phyloP scores from a whole-genome alignment of 30 jellyfish, hydroid and myxozoan genomes.

The Hydractinia echinata region DNA sequence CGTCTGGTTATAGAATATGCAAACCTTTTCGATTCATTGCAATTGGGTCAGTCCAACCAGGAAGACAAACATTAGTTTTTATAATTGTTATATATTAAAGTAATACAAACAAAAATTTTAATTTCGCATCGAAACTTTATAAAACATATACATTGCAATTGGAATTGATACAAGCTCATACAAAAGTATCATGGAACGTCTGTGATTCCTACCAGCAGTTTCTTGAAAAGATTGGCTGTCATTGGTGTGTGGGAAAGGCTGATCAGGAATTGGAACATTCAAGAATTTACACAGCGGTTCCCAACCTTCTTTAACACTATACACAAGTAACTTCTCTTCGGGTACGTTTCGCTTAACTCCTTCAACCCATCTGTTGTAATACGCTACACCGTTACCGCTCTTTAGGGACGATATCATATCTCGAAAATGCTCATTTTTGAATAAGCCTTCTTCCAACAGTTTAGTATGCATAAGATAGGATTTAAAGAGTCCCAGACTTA shows the following conservation, averaged over 20 bases:
- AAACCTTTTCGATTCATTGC: no score
- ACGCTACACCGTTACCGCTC: not conserved
- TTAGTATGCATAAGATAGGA: not conserved
- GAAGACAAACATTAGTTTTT: no score
- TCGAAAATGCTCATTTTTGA: not conserved
- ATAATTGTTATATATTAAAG: no score
- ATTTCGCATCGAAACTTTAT: no score
- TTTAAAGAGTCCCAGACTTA: not conserved
- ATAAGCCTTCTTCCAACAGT: no score
- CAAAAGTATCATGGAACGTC: no score
- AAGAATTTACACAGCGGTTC: conserved; percentile 2
- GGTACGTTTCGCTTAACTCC: not conserved
- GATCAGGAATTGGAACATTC: not conserved
- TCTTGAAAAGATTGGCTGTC: not conserved
- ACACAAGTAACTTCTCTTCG: not conserved
- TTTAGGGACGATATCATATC: not conserved
- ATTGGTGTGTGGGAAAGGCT: not conserved
- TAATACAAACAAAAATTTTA: no score
- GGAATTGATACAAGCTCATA: no score
- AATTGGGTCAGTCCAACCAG: no score
- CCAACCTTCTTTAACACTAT: conserved; percentile 6
- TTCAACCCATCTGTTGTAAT: not conserved
- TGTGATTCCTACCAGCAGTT: no score
- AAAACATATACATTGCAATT: no score
- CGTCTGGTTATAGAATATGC: no score